Evolutionary conservation across 1,140 invertebrate species (phyloP), one percentile per base, ranked within the genome.

Genomic region (Drosophila micromelanica): DNA sequence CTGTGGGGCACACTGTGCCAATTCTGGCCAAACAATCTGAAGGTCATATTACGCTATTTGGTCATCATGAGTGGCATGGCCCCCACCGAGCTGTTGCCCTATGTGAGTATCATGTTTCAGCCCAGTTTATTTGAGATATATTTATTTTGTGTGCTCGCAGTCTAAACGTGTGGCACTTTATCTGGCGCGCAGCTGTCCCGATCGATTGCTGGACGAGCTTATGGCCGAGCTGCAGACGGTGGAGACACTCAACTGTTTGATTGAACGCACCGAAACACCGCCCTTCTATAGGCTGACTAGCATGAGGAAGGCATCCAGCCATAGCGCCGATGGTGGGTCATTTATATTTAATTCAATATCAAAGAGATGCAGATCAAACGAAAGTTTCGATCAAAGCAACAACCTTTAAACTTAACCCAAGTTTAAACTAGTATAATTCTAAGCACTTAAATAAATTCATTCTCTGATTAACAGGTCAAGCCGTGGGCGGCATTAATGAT

Each of bases 61-160:
- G 96, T 99, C 65, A 99, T 99, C 73, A 95, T 99, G 27, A 98
- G 97, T 2, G 97, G 98, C 46, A 97, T 99, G 95, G 97, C 98
- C 5, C 97, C 98, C 6, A 95, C 95, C 72, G 97, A 99, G 92
- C 93, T 99, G 1, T 93, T 99, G 15, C 96, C 95, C 45, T 97
- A 96, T 92, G 97, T 98, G 94, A 96, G 95, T 94, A 1, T 37
- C 71, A 20, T 67, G 38, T 57, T 69, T 48, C 32, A 13, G 49
- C 20, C 15, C 2, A 15, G 11, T 57, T 13, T 20, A 15, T 23
- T 27, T 11, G 0, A 27, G 20, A 7, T 23, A 7, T 23, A 23
- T 35, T 40, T 49, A 13, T 23, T 11, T 61, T 56, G 9, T 46
- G 13, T 30, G 2, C 3, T 86, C 87, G 6, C 55, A 99, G 97